Evolutionary conservation across 2,113 vertebrate genomes (phyloP).

Genomic region (Poeciliopsis prolifica): DNA sequence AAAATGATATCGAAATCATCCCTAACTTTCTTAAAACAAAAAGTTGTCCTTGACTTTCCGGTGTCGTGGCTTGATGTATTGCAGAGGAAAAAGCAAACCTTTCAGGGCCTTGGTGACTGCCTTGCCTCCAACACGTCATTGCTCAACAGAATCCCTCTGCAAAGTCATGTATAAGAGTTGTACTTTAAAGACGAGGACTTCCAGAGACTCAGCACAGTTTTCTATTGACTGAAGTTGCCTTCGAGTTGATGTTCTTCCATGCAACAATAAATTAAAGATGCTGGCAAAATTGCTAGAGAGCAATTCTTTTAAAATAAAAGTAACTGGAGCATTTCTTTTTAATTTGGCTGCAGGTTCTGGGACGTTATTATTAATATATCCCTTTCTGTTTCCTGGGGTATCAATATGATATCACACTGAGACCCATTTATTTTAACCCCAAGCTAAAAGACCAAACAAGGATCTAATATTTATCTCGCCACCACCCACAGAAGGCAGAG

Average conservation of each 20-base stretch:
- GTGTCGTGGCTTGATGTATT: conserved; percentile 14
- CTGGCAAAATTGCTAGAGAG: neutral
- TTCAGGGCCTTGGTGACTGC: conserved; percentile 1
- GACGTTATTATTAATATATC: neutral
- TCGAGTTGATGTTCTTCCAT: neutral
- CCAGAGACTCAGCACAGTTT: conserved; percentile 3
- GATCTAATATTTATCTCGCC: neutral
- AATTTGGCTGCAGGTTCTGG: neutral
- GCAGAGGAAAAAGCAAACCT: conserved; percentile 13
- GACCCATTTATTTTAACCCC: neutral
- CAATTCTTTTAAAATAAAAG: neutral
- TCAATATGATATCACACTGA: neutral
- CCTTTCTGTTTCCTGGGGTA: neutral
- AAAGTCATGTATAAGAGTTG: conserved; percentile 4
- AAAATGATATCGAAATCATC: conserved; percentile 19
- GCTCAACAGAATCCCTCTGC: conserved; percentile 3
- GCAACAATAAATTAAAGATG: conserved; percentile 35
- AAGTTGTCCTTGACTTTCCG: conserved; percentile 37
- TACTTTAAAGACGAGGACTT: conserved; percentile 20
- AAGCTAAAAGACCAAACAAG: neutral
- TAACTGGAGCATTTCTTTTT: neutral
- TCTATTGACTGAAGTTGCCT: conserved; percentile 1
- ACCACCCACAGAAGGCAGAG: neutral
- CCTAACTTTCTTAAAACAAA: neutral
- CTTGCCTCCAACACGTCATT: conserved; percentile 14